A percentile compares a stretch with the other conserved stretches of the same genome.
These are phyloP conservation scores for Actinopyga echinites DNA, from an alignment of 53 echinoderm and acorn worm species.

Conservation along the genomic window DNA sequence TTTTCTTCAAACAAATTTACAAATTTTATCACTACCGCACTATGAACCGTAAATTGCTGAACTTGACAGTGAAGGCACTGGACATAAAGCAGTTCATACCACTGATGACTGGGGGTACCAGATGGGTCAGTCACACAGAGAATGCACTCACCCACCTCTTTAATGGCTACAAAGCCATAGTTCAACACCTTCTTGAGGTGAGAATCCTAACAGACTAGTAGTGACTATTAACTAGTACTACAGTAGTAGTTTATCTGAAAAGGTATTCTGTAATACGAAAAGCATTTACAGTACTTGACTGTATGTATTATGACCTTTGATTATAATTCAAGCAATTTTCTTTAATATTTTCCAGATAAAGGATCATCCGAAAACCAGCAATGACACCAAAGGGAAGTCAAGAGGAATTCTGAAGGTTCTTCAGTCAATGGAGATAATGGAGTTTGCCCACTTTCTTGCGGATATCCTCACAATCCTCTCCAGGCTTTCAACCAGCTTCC, in stretches of 20 bases:
- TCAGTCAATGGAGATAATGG: not conserved
- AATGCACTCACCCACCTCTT: not conserved
- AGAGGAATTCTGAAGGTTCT: not conserved
- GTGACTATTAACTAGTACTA: no score
- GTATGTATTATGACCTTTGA: no score
- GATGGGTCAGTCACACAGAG: not conserved
- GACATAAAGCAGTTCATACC: not conserved
- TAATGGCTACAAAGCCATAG: not conserved
- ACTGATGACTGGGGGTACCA: not conserved
- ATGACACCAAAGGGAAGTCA: not conserved
- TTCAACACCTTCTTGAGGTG: slow-evolving; percentile 6
- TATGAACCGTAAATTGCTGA: not conserved
- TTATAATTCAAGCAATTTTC: no score
- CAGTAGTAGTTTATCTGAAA: no score
- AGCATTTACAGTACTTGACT: no score
- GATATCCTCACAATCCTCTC: not conserved
- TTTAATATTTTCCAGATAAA: not conserved
- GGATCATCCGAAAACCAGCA: slow-evolving; percentile 8
- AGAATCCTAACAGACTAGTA: no score
- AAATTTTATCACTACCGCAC: not conserved
- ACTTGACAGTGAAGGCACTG: not conserved
- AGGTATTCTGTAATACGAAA: no score
- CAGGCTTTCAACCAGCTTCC: not conserved
- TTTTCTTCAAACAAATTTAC: slow-evolving; percentile 7
- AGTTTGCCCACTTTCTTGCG: not conserved